Evolutionary conservation across 2,113 vertebrate genomes (phyloP).

Genomic region (Rattus rattus): DNA sequence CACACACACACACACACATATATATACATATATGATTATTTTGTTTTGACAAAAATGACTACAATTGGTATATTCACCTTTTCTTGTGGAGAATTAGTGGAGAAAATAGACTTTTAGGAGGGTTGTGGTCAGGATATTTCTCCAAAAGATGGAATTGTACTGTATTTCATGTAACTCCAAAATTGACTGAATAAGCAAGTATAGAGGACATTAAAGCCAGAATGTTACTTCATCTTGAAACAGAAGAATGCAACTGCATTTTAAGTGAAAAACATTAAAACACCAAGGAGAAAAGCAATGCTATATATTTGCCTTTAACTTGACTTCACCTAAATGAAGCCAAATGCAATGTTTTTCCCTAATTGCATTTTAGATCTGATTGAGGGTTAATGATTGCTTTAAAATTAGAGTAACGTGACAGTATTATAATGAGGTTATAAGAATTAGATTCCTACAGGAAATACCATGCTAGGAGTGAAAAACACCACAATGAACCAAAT

Average conservation of each 20-base stretch:
- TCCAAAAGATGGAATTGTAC: neutral
- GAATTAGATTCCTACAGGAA: neutral
- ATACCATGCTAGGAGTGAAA: neutral
- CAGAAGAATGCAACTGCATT: neutral
- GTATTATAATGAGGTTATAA: neutral
- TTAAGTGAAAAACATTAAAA: neutral
- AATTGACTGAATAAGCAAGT: neutral
- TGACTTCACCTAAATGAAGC: neutral
- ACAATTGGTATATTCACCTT: neutral
- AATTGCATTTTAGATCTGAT: neutral
- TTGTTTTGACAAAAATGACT: neutral
- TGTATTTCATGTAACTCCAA: neutral
- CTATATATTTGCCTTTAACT: neutral
- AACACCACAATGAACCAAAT: neutral
- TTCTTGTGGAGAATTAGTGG: neutral
- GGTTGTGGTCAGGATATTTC: neutral
- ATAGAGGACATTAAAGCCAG: neutral
- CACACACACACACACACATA: too few species aligned
- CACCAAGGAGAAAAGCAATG: neutral
- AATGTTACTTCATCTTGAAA: constrained; percentile 19
- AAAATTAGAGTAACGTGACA: neutral
- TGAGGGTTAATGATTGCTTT: neutral
- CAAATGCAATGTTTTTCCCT: neutral
- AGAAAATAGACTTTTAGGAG: neutral
- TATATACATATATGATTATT: too few species aligned